Evolutionary conservation across 2,113 vertebrate species (phyloP), one percentile per base, ranked within the genome.

Genomic region (Leptosomus discolor): DNA sequence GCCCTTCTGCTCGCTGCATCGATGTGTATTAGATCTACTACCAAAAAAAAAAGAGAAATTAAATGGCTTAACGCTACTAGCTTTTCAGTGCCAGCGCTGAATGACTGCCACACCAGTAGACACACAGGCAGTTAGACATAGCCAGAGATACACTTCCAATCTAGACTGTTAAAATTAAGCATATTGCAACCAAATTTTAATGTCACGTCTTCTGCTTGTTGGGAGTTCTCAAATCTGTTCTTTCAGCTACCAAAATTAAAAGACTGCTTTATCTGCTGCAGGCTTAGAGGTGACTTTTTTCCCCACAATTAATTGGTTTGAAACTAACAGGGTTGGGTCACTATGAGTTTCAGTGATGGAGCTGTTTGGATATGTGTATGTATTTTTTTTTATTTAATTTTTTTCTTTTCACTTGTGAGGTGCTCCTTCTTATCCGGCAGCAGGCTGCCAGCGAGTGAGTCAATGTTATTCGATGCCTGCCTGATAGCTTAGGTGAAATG

Each of bases 381-480:
- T n/a, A 19, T 48, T 2, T 32, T 9, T 23, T 61, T 19, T 21
- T 32, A 26, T 54, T 54, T 34, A 14, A 10, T 58, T 75, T 60
- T 37, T 75, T 92, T 73, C 94, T 92, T 83, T 73, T 16, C 54
- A 82, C 76, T 94, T 94, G 77, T 83, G 26, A 87, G 70, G 39
- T 96, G 80, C 58, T 97, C 57, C 58, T 94, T 94, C 88, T 93
- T 97, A 96, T 95, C 80, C 85, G 95, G 96, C 97, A 97, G 92
- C 95, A 94, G 85, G 61, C 92, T 37, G 85, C 91, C 85, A 82
- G 95, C 29, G 13, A 45, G 41, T 89, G 96, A 90, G 94, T 95
- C 97, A 97, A 36, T 61, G 51, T 36, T 82, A 85, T 82, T 37
- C 2, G 10, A 64, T 81, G 86, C 65, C 34, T 94, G 45, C 61